phyloP scores from a whole-genome alignment of 1,140 invertebrate species.

The Drosophila novamexicana region DNA sequence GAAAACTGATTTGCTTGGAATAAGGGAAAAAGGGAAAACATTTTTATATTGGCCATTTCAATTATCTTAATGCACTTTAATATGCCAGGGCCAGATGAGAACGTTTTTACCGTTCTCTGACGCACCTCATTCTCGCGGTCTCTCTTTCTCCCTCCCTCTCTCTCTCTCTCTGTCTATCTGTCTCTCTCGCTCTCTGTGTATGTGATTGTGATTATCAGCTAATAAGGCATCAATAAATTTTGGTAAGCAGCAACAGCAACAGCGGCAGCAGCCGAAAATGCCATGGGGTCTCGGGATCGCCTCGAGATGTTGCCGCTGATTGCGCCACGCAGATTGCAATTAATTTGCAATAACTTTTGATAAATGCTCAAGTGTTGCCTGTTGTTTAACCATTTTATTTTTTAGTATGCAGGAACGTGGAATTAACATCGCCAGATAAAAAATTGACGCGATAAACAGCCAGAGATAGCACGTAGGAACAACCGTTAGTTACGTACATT shows the following conservation, averaged over 20 bases:
- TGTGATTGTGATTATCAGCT: conserved; percentile 79
- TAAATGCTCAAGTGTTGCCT: conserved; percentile 66
- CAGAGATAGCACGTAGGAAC: conserved; percentile 51
- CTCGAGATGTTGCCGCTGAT: conserved; percentile 66
- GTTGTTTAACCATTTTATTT: conserved; percentile 2
- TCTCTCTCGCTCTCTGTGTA: conserved; percentile 4
- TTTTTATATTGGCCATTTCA: conserved; percentile 84
- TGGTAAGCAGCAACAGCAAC: conserved; percentile 48
- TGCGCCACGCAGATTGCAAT: conserved; percentile 69
- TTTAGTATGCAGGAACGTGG: conserved; percentile 50
- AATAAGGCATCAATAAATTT: conserved; percentile 73
- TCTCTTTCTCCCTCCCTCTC: neutral
- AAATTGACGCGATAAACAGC: conserved; percentile 75
- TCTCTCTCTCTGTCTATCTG: neutral
- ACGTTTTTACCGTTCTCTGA: conserved; percentile 70
- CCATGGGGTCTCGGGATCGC: conserved; percentile 55
- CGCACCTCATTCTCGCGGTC: conserved; percentile 15
- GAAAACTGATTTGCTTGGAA: conserved; percentile 36
- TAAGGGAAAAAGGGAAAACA: conserved; percentile 63
- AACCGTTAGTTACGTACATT: conserved; percentile 45
- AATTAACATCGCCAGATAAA: conserved; percentile 71
- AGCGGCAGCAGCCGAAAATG: conserved; percentile 40
- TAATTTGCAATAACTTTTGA: conserved; percentile 83
- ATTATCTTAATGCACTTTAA: conserved; percentile 84
- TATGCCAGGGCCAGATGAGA: conserved; percentile 57